Evolutionary conservation across 2,113 vertebrate species (phyloP).

Genomic region (Aphelocoma coerulescens): DNA sequence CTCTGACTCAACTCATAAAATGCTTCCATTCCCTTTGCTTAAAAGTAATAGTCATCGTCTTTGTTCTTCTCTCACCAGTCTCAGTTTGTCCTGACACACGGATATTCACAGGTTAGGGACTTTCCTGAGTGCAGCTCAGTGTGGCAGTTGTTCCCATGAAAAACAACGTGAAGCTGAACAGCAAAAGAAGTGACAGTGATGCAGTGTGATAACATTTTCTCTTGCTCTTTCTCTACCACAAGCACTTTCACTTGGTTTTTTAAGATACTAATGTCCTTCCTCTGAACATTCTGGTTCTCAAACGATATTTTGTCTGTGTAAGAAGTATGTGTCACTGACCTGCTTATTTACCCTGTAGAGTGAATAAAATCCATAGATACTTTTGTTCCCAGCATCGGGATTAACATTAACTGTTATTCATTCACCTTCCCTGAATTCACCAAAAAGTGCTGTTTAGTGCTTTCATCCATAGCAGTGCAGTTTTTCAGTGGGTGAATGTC

Average conservation of each 20-base stretch:
- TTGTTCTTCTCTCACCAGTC: neutral
- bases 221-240: neutral
- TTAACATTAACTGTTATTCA: neutral
- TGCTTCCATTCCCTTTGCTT: neutral
- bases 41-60: neutral
- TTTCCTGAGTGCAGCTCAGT: neutral
- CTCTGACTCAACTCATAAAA: neutral
- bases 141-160: accelerated
- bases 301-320: neutral
- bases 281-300: neutral
- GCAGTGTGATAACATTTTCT: neutral
- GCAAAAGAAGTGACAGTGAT: neutral
- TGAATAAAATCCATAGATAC: neutral
- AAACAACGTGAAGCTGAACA: neutral
- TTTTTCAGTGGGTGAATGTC: neutral
- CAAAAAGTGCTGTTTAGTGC: neutral
- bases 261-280: neutral
- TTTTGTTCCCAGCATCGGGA: neutral
- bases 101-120: neutral
- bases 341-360: neutral
- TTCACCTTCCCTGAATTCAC: neutral
- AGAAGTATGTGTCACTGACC: neutral
- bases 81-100: neutral
- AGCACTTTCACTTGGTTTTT: neutral
- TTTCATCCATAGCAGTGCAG: neutral